phyloP scores from a whole-genome alignment of 2,888 invertebrate species.

The Drosophila mimica region DNA sequence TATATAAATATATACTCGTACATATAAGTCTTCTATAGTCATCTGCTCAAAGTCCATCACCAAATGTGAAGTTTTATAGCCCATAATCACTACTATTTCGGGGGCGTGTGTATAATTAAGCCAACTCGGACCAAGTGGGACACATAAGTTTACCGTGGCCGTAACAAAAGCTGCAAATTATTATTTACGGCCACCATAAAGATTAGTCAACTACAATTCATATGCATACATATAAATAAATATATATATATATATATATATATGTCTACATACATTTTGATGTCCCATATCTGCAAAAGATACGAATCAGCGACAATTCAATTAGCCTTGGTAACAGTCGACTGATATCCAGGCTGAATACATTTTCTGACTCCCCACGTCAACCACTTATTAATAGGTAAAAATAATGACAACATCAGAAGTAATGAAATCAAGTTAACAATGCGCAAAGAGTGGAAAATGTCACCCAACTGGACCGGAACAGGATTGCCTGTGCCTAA shows the following conservation, averaged over 20 bases:
- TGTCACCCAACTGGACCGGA: slow-evolving; percentile 59
- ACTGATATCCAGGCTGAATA: slow-evolving; percentile 12
- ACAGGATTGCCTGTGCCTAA: slow-evolving; percentile 37
- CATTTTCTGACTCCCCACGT: background rate
- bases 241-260: slow-evolving; percentile 6
- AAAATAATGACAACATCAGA: slow-evolving; percentile 54
- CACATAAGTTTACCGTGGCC: slow-evolving; percentile 27
- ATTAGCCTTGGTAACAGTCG: slow-evolving; percentile 70
- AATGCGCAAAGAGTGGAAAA: slow-evolving; percentile 69
- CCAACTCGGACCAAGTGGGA: background rate
- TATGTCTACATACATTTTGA: slow-evolving; percentile 17
- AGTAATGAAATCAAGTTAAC: slow-evolving; percentile 70
- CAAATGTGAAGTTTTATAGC: slow-evolving; percentile 43
- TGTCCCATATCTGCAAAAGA: slow-evolving; percentile 55
- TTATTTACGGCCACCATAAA: slow-evolving; percentile 66
- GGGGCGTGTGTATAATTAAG: slow-evolving; percentile 54
- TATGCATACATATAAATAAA: slow-evolving; percentile 19
- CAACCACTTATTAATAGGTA: slow-evolving; percentile 50
- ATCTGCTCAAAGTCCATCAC: slow-evolving; percentile 34
- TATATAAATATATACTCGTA: background rate
- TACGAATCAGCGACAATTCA: slow-evolving; percentile 70
- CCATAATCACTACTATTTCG: slow-evolving; percentile 58
- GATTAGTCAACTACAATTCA: slow-evolving; percentile 43
- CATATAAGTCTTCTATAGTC: slow-evolving; percentile 2
- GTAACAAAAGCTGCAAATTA: slow-evolving; percentile 62